These are phyloP conservation scores for Dendrolimus houi DNA, from an alignment of 2,888 invertebrate species.

Conservation along the genomic window DNA sequence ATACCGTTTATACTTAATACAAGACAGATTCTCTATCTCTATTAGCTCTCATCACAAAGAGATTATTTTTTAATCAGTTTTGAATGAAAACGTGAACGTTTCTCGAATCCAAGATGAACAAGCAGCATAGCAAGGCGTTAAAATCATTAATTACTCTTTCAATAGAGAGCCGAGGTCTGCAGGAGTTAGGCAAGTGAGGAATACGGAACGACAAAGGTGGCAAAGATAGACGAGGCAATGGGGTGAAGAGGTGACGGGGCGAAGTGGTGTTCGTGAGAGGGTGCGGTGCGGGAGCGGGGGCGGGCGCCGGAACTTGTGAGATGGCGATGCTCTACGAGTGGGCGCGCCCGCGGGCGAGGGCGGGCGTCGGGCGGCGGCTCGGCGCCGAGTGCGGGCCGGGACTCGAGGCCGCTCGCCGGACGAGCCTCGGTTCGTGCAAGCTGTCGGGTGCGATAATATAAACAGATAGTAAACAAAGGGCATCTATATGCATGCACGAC, in stretches of 20 bases:
- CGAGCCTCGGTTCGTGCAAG: slow-evolving; percentile 69
- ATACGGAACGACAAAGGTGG: no score
- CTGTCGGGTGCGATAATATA: slow-evolving; percentile 72
- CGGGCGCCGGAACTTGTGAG: slow-evolving; percentile 70
- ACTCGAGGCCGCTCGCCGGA: slow-evolving; percentile 66
- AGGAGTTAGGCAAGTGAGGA: background rate
- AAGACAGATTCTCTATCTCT: no score
- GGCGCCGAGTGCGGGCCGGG: slow-evolving; percentile 51
- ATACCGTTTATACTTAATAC: background rate
- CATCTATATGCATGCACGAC: slow-evolving; percentile 73
- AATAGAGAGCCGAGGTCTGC: background rate
- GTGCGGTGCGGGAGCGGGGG: slow-evolving; percentile 13
- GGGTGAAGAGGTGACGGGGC: slow-evolving; percentile 2
- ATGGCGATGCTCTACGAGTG: slow-evolving; percentile 75
- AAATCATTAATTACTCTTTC: background rate
- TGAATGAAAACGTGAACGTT: background rate
- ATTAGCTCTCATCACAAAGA: no score
- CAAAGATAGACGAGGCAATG: no score
- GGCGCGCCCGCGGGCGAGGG: slow-evolving; percentile 58
- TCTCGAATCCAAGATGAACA: background rate
- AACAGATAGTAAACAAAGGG: slow-evolving; percentile 73
- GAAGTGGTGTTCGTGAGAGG: slow-evolving; percentile 9
- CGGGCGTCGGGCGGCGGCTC: slow-evolving; percentile 42
- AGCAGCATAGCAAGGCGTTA: background rate
- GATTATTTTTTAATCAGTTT: no score